Evolutionary conservation across 2,113 vertebrate genomes (phyloP).

Genomic region (Cairina moschata): DNA sequence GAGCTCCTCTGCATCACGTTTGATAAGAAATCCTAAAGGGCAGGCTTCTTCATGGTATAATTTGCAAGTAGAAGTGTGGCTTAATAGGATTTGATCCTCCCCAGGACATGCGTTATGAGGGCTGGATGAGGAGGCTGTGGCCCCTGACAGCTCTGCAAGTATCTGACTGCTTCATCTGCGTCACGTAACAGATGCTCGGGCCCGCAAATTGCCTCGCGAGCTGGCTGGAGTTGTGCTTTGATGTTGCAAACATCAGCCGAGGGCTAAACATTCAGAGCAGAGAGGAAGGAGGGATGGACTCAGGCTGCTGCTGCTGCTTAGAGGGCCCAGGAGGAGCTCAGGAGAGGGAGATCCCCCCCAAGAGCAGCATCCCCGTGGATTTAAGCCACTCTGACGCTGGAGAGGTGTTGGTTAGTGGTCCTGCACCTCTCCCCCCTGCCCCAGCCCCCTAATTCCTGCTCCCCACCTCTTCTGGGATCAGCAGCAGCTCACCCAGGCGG

Average conservation of each 20-base stretch:
- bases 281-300: background rate
- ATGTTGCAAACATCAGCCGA: background rate
- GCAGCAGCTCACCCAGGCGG: background rate
- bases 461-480: background rate
- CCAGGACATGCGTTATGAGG: background rate
- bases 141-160: background rate
- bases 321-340: fast-evolving
- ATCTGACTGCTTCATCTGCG: background rate
- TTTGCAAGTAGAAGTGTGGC: slow-evolving; percentile 17
- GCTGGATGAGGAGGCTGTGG: background rate
- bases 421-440: background rate
- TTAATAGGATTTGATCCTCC: slow-evolving; percentile 57
- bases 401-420: background rate
- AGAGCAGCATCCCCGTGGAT: background rate
- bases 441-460: background rate
- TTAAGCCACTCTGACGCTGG: background rate
- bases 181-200: background rate
- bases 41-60: slow-evolving; percentile 32
- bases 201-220: background rate
- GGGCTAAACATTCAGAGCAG: background rate
- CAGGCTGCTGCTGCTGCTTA: background rate
- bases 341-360: background rate
- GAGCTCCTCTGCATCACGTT: slow-evolving; percentile 28
- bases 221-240: background rate
- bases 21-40: slow-evolving; percentile 61